Base-by-base conservation (phyloP, 2,113 vertebrate species). In the Dromaius novaehollandiae region DNA sequence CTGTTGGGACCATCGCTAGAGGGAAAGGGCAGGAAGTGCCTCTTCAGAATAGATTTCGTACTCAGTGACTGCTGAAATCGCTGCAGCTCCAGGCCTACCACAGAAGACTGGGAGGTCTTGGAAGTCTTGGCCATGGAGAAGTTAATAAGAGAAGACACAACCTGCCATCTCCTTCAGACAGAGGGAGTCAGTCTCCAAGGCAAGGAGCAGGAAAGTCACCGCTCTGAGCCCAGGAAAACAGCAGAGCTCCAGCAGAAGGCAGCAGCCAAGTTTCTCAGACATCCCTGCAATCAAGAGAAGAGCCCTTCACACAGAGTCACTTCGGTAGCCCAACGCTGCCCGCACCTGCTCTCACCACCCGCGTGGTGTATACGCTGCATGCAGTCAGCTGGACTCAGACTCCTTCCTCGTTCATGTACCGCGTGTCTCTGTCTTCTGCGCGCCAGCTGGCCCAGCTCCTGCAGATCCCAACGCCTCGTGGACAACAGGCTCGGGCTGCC, bases 321-420 rank as follows among this genome's bases (percentile, higher is more conserved):
- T 46, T 21, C 1, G 9, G 48, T 9, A 64, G 68, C 82, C 50
- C 81, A 17, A 1, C 0, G 0, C 51, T 46, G 73, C 61, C 5
- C 1, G 42, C 4, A 9, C 2, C 64, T 48, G 44, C 7, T 42
- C 88, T 48, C 40, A 13, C 1, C 0, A 2, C 46, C 30, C 9
- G 46, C 4, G 0, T 2, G 5, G 17, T 5, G 30, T 40, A 21
- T 9, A 1, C 1, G 0, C 71, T 42, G 60, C 30, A 65, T 2
- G 2, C 73, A 46, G 10, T 22, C 30, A 58, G 46, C 48, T 66
- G 89, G 13, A 7, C 76, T 71, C 46, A 1, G 70, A 6, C 87
- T 8, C 76, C 38, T 51, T 10, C 70, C 50, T 70, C 0, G 1
- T 50, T 34, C 2, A 1, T 0, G 40, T 22, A 13, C 48, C 3